Base-by-base conservation (phyloP, 2,797 vertebrate genomes). In the Cyclopterus lumpus region DNA sequence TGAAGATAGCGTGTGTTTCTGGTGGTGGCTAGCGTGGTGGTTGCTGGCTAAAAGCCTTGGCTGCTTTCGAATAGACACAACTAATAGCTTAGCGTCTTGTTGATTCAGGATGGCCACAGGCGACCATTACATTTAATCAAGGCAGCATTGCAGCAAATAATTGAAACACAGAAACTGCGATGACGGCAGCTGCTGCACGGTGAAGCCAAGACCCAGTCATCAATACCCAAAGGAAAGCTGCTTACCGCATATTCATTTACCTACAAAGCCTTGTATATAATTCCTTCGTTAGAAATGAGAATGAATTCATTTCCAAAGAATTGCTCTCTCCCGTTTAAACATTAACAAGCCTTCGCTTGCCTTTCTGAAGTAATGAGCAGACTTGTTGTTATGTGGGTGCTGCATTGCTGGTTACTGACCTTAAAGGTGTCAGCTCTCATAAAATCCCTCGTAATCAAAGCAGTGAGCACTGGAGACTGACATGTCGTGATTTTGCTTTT, bases 81-180 rank as follows among this genome's bases (percentile, higher is more conserved):
- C 46, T 66, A 70, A 61, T 51, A 77, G 55, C 48, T 63, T 32
- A 71, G 61, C 81, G 71, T 87, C 66, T 69, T 84, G 75, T 76
- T 34, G 32, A 81, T 80, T 66, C 78, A 67, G 77, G 49, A 83
- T 54, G 44, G 65, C 89, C 81, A 77, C 78, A 12, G 66, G 81
- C 68, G 0, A 46, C 72, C 75, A 76, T 85, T 92, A 87, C 78
- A 86, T 55, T 53, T 67, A 79, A 86, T 88, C 80, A 80, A 8
- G 44, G 70, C 78, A 1, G 34, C 69, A 62, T 69, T 16, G 79
- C 83, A 62, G 73, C 79, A 75, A 80, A 83, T 88, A 61, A 91
- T 74, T 80, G 76, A 75, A 88, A 79, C 67, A 71, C n/a, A 75
- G 66, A 75, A 77, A 48, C 2, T 34, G 57, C 44, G 71, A 80